Conservation (phyloP, 1,140 invertebrate genomes). For the Drosophila seguyi region DNA sequence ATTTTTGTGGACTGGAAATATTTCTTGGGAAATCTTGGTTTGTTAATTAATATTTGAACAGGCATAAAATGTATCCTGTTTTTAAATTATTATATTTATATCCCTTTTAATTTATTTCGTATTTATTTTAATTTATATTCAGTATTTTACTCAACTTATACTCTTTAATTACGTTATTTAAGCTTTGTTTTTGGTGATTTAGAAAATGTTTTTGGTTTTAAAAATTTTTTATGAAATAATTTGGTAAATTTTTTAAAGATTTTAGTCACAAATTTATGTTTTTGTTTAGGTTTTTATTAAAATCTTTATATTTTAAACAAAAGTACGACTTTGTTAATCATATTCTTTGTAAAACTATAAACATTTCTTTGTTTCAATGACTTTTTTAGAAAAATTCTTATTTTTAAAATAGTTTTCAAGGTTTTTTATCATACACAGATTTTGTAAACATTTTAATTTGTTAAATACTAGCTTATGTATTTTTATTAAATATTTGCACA, state of each 20-base stretch:
- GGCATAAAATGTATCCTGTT: background rate
- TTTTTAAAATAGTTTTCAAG: background rate
- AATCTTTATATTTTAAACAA: background rate
- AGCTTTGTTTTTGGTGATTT: no score
- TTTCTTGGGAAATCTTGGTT: background rate
- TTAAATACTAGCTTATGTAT: no score
- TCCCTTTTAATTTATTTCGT: background rate
- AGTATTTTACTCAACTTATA: no score
- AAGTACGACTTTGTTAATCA: fast-evolving
- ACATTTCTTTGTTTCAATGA: background rate
- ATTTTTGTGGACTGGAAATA: background rate
- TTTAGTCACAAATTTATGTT: background rate
- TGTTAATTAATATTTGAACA: background rate
- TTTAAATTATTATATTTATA: background rate
- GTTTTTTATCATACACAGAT: background rate
- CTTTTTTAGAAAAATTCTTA: background rate
- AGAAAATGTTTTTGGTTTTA: background rate
- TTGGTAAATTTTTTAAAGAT: background rate
- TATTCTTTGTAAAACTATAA: background rate
- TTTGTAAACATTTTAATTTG: no score
- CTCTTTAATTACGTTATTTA: background rate
- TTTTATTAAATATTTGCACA: background rate
- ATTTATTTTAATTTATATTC: background rate
- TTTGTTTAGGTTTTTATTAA: background rate
- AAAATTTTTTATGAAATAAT: background rate